These are phyloP conservation scores for Lepidurus couesii DNA, from an alignment of 1,140 invertebrate genomes.

Conservation along the genomic window DNA sequence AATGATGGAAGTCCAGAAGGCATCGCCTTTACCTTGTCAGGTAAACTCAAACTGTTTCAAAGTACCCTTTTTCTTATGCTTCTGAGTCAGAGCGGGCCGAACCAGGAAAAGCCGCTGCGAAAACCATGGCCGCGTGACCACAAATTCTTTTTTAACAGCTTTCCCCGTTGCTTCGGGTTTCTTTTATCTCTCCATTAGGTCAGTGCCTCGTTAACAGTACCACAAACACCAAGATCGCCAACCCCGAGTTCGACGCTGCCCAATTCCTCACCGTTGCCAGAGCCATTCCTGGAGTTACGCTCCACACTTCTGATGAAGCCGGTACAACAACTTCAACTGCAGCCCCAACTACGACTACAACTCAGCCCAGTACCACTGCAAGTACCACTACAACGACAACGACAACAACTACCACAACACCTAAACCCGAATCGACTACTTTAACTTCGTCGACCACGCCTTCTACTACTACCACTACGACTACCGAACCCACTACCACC, in stretches of 20 bases:
- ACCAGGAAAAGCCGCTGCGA: not conserved
- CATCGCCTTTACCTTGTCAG: conserved; percentile 25
- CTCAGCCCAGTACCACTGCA: not conserved
- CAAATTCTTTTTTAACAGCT: not conserved
- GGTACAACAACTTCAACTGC: not conserved
- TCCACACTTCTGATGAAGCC: conserved; percentile 11
- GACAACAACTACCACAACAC: conserved; percentile 3
- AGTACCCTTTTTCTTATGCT: not conserved
- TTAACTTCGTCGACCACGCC: not conserved
- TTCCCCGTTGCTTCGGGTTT: not conserved
- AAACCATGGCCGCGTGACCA: not conserved
- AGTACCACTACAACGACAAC: not conserved
- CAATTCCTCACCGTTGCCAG: conserved; percentile 24
- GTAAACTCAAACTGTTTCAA: not conserved
- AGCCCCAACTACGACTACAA: not conserved
- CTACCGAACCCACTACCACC: not conserved
- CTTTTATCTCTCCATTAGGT: not conserved
- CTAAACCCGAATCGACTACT: not conserved
- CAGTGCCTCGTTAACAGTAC: conserved; percentile 28
- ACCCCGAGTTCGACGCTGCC: conserved; percentile 10
- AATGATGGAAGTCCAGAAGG: conserved; percentile 32
- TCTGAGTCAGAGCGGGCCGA: not conserved
- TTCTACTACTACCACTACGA: not conserved
- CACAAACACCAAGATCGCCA: not conserved
- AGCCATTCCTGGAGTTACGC: not conserved